Percentiles rank a stretch among this genome's conserved stretches.
phyloP scores from a whole-genome alignment of 2,888 invertebrate genomes.

The Apodemia zela region DNA sequence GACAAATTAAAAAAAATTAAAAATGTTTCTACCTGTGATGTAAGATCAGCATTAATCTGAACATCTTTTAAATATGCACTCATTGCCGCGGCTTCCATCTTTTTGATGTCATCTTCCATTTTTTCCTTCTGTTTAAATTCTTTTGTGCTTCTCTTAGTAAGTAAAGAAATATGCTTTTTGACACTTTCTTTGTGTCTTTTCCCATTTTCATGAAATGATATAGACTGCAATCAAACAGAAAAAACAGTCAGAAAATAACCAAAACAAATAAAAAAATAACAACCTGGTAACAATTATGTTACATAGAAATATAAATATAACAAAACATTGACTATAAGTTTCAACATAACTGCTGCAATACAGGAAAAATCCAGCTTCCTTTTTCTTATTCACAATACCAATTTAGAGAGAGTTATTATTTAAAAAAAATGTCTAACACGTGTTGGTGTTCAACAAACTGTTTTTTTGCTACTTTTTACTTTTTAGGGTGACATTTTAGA shows the following conservation, averaged over 20 bases:
- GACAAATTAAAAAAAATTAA: background rate
- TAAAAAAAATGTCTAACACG: no score
- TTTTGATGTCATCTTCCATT: conserved; percentile 88
- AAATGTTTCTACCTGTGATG: conserved; percentile 69
- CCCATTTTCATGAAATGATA: conserved; percentile 96
- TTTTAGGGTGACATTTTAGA: no score
- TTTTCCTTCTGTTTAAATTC: conserved; percentile 89
- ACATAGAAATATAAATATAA: no score
- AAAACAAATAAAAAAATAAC: no score
- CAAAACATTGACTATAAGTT: no score
- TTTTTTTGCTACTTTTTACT: no score
- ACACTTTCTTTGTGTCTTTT: conserved; percentile 96
- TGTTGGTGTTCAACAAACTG: no score
- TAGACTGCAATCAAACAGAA: conserved; percentile 81
- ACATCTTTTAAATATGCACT: conserved; percentile 93
- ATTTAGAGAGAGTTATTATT: no score
- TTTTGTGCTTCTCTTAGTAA: conserved; percentile 90
- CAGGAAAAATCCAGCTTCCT: no score
- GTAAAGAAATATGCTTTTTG: conserved; percentile 89
- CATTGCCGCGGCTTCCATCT: conserved; percentile 95
- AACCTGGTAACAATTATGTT: no score
- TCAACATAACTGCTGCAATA: no score
- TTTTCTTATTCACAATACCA: no score
- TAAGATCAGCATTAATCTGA: conserved; percentile 83
- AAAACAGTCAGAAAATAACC: background rate